Base-by-base conservation (phyloP, 2,888 invertebrate genomes). In the Rhyacophila evoluta region DNA sequence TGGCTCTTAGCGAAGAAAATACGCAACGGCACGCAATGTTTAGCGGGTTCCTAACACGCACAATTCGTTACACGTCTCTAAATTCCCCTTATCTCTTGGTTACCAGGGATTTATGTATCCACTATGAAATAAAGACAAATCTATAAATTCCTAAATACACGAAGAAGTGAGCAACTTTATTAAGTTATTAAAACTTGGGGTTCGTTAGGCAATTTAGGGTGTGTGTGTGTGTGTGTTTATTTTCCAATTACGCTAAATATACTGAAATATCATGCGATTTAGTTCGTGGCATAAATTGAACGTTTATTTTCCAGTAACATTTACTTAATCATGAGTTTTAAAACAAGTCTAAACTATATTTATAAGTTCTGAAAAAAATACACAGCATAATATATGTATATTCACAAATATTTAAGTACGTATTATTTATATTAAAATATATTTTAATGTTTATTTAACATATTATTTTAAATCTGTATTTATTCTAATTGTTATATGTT, bases 51-150 rank as follows among this genome's bases (percentile, higher is more conserved):
- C 25, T 25, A 55, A 36, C 75, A 75, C 75, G 75, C 75, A 75
- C 75, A 69, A 74, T 74, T 74, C 74, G 38, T 11, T 67, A 33
- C 36, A 67, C 37, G 33, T 73, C 29, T 74, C 8, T 74, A 55
- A 75, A 75, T 67, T 68, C 69, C 36, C 33, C 37, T 37, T 36
- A 68, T 68, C 33, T 68, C 67, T 41, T 33, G 67, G 74, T 29
- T 68, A 19, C 71, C n/a, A 39, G 37, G 41, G 71, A 71, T 77
- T 77, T 72, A 77, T 72, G 77, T 33, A 41, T 67, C 38, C 39
- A 76, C 76, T 39, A 71, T 76, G 39, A 77, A 77, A 72, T 71
- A 55, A 72, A 77, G 71, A 76, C 71, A 68, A 76, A 76, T 76
- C 37, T 76, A 76, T 76, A 76, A 76, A 72, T 55, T 77, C 55